Conservation (phyloP, 2,888 invertebrate genomes). For the Euproctis similis region DNA sequence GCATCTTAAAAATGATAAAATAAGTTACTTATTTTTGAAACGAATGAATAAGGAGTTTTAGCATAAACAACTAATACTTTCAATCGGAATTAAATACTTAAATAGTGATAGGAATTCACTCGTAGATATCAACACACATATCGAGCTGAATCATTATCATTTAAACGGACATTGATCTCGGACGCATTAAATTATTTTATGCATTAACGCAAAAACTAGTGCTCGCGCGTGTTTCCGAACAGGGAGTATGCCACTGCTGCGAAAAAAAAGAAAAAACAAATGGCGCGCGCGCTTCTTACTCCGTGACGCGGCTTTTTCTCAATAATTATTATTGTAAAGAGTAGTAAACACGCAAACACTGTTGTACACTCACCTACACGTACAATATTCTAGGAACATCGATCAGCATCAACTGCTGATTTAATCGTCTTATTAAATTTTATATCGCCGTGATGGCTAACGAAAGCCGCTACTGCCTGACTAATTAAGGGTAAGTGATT, state of each 20-base stretch:
- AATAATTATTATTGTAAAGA: slow-evolving; percentile 38
- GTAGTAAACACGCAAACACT: slow-evolving; percentile 38
- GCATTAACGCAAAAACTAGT: slow-evolving; percentile 35
- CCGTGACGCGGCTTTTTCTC: slow-evolving; percentile 53
- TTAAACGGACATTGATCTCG: slow-evolving; percentile 46
- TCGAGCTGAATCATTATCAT: slow-evolving; percentile 28
- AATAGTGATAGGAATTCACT: neutral
- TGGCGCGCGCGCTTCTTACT: slow-evolving; percentile 32
- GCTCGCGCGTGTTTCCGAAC: slow-evolving; percentile 47
- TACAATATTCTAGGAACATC: too few species aligned
- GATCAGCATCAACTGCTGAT: slow-evolving; percentile 2
- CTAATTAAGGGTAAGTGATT: too few species aligned
- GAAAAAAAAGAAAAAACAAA: too few species aligned
- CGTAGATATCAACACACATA: neutral
- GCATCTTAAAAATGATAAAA: too few species aligned
- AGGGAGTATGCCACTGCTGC: slow-evolving; percentile 24
- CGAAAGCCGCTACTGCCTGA: too few species aligned
- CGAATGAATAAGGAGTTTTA: too few species aligned
- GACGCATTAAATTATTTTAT: slow-evolving; percentile 48
- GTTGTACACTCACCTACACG: too few species aligned
- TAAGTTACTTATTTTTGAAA: too few species aligned
- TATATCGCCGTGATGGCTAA: too few species aligned
- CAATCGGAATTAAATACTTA: too few species aligned
- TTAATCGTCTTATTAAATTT: slow-evolving; percentile 10
- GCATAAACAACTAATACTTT: too few species aligned